Evolutionary conservation across 2,113 vertebrate species (phyloP).

Genomic region (Perca fluviatilis): DNA sequence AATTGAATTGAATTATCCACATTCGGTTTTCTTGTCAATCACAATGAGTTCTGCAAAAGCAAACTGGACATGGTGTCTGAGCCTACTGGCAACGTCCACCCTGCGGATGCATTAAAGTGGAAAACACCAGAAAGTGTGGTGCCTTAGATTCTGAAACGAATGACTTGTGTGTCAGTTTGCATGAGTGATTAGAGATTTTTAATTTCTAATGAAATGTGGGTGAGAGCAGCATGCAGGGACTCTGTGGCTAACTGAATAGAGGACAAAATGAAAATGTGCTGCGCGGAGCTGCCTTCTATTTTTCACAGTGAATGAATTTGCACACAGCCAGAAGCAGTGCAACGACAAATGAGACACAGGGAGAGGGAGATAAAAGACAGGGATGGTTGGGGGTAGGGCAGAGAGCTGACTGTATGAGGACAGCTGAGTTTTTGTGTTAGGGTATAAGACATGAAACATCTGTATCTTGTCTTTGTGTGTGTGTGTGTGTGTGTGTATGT

Average conservation of each 20-base stretch:
- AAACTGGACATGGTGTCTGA: not conserved
- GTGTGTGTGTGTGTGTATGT: not conserved
- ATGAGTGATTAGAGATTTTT: conserved; percentile 44
- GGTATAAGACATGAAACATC: conserved; percentile 46
- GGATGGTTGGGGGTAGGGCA: not conserved
- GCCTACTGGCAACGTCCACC: not conserved
- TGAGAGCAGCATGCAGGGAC: conserved; percentile 23
- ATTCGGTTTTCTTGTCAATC: not conserved
- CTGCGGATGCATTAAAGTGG: not conserved
- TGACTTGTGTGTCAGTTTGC: conserved; percentile 36
- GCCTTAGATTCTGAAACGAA: conserved; percentile 9
- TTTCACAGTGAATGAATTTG: conserved; percentile 62
- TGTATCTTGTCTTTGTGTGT: conserved; percentile 37
- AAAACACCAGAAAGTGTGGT: not conserved
- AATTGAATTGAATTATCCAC: not conserved
- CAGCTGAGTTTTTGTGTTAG: conserved; percentile 18
- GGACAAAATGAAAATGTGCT: conserved; percentile 47
- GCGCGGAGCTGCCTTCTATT: conserved; percentile 35
- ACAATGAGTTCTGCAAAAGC: not conserved
- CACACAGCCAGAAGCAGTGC: conserved; percentile 61
- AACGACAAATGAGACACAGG: conserved; percentile 34
- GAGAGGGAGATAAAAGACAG: conserved; percentile 38
- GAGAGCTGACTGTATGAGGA: conserved; percentile 21
- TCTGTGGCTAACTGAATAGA: conserved; percentile 38
- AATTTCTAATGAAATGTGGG: conserved; percentile 41